A percentile compares a stretch with the other conserved stretches of the same genome.
Evolutionary conservation across 2,888 invertebrate genomes (phyloP).

Genomic region (Saturnia japonica): DNA sequence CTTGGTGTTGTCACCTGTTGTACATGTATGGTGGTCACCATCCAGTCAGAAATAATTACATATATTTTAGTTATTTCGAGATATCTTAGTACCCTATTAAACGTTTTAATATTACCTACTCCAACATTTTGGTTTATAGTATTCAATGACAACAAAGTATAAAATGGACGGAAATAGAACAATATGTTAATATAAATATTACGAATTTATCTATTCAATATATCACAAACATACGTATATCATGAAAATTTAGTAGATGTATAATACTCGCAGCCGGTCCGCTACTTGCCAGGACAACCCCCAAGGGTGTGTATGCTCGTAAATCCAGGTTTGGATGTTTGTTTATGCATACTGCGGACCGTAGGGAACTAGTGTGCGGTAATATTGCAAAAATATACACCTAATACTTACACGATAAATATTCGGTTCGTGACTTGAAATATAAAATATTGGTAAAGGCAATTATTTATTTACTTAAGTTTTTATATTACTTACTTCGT

Average conservation of each 20-base stretch:
- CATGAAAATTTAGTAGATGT: slow-evolving; percentile 37
- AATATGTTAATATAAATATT: background rate
- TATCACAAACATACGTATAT: slow-evolving; percentile 15
- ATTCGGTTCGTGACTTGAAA: slow-evolving; percentile 21
- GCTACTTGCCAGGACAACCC: slow-evolving; percentile 35
- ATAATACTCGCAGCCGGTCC: slow-evolving; percentile 29
- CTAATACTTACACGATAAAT: slow-evolving; percentile 26
- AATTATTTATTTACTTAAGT: background rate
- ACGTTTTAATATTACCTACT: too few species aligned
- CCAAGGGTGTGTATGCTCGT: slow-evolving; percentile 42
- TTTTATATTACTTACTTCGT: background rate
- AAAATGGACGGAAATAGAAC: background rate
- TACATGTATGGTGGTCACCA: too few species aligned
- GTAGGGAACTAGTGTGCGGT: slow-evolving; percentile 27
- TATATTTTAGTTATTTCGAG: too few species aligned
- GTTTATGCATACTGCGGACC: slow-evolving; percentile 43
- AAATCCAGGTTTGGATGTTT: slow-evolving; percentile 50
- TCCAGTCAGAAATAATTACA: too few species aligned
- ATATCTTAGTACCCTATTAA: too few species aligned
- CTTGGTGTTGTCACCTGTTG: too few species aligned
- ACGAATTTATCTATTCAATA: background rate
- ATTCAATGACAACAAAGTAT: background rate
- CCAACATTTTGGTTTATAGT: too few species aligned
- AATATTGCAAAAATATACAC: slow-evolving; percentile 25
- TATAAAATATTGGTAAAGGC: slow-evolving; percentile 8